Evolutionary conservation across 1,140 invertebrate species (phyloP), one percentile per base, ranked within the genome.

Genomic region (Neomicropteryx cornuta): DNA sequence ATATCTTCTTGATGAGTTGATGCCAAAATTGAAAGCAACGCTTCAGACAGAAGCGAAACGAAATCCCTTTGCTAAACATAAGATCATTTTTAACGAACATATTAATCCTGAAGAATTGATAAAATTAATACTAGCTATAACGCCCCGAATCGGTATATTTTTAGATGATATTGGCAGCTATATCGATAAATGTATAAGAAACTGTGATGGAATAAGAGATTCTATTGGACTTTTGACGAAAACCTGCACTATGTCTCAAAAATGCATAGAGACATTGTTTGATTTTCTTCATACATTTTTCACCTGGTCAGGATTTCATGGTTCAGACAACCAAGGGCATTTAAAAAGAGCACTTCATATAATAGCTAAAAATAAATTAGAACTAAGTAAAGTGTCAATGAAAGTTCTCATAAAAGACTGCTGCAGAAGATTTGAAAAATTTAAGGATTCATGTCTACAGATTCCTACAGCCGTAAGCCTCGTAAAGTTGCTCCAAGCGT

Each of bases 391-490:
- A 36, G 11, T 28, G 34, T 4, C 39, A 11, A 17, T 43, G 13
- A 47, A 47, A 40, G 46, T 44, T 28, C 37, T 42, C 5, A 21
- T 47, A 6, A 18, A 21, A 5, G 43, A 47, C 21, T 21, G 31
- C 16, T 33, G 31, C n/a, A 31, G 20, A 41, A 41, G 39, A 41
- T 48, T 62, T 33, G 50, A 58, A 42, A 53, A 49, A 39, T 56
- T 66, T 40, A 54, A 62, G 44, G 60, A 63, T 30, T 60, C 66
- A 45, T 73, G 70, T 46, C 44, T 70, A 11, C 54, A 60, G 36
- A 46, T 72, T 32, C 50, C 58, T 18, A 62, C 63, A 22, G 71
- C 66, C 17, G 56, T 68, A 8, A 49, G 57, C 39, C 46, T 73
- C 19, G 49, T 72, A 21, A 62, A 68, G 36, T 50, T 63, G 4